These are phyloP conservation scores for Hippocampus abdominalis DNA, from an alignment of 2,113 vertebrate species.

Conservation along the genomic window DNA sequence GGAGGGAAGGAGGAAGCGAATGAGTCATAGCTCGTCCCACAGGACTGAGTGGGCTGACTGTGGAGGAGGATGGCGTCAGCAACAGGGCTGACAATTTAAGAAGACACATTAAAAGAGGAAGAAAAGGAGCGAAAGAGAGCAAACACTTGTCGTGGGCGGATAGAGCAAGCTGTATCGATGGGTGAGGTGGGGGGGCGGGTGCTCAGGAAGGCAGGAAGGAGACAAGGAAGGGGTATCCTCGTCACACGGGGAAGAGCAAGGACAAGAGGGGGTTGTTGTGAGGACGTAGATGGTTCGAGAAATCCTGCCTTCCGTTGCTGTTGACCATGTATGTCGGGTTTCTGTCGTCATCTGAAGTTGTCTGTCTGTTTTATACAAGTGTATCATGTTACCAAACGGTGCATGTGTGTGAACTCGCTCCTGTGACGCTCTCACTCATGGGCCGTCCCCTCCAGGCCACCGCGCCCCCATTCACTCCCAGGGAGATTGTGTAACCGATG, in stretches of 20 bases:
- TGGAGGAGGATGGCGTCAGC: slow-evolving; percentile 76
- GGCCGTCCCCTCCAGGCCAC: slow-evolving; percentile 12
- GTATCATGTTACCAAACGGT: not conserved
- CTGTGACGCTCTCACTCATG: slow-evolving; percentile 8
- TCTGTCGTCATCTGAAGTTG: not conserved
- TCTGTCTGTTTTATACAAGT: not conserved
- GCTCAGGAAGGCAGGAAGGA: slow-evolving; percentile 6
- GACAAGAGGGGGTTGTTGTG: slow-evolving; percentile 24
- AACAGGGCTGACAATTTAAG: slow-evolving; percentile 67
- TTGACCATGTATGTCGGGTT: slow-evolving; percentile 20
- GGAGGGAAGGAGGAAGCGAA: slow-evolving; percentile 57
- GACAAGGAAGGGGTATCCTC: slow-evolving; percentile 57
- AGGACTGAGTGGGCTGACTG: slow-evolving; percentile 71
- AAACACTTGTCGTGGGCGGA: slow-evolving; percentile 43
- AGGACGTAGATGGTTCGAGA: slow-evolving; percentile 42
- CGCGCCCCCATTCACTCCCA: slow-evolving; percentile 28
- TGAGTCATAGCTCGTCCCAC: slow-evolving; percentile 78
- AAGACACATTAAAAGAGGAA: slow-evolving; percentile 66
- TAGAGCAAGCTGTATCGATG: slow-evolving; percentile 31
- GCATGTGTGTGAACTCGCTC: not conserved
- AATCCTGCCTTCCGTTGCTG: slow-evolving; percentile 48
- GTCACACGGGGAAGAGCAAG: slow-evolving; percentile 23
- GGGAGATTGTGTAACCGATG: slow-evolving; percentile 47
- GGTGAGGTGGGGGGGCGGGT: slow-evolving; percentile 38
- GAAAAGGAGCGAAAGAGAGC: slow-evolving; percentile 34